Evolutionary conservation across 2,113 vertebrate genomes (phyloP).

Genomic region (Anser cygnoides): DNA sequence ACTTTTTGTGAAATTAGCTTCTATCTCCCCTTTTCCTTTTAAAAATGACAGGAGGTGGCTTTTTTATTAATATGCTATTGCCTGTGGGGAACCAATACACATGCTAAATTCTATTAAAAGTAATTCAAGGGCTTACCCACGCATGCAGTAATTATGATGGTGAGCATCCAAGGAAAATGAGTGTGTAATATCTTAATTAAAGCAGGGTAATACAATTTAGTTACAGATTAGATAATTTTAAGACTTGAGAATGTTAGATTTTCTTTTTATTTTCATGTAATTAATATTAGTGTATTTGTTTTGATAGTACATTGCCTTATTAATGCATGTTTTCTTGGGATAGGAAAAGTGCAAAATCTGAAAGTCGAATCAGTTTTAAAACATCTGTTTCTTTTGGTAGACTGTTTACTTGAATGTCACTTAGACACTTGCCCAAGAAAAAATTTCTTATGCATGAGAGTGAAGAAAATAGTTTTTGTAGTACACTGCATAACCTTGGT

Average conservation of each 20-base stretch:
- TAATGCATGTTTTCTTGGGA: constrained; percentile 28
- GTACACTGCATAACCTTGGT: not conserved
- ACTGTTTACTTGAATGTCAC: constrained; percentile 27
- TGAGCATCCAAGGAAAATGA: constrained; percentile 74
- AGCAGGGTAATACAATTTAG: constrained; percentile 66
- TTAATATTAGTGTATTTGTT: constrained; percentile 65
- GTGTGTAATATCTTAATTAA: constrained; percentile 79
- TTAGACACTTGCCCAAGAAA: constrained; percentile 19
- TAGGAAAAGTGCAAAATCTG: constrained; percentile 23
- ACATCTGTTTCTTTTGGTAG: constrained; percentile 9
- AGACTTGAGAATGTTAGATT: constrained; percentile 51
- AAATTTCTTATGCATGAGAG: not conserved
- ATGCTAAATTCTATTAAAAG: constrained; percentile 68
- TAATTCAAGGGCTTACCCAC: constrained; percentile 57
- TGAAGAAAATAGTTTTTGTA: not conserved
- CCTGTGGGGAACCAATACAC: constrained; percentile 35
- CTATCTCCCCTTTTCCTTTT: not conserved
- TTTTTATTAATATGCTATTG: constrained; percentile 13
- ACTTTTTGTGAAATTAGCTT: not conserved
- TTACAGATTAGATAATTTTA: constrained; percentile 71
- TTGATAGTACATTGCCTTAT: constrained; percentile 37
- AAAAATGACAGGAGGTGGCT: not conserved
- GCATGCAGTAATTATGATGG: constrained; percentile 68
- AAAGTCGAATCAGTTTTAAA: constrained; percentile 29
- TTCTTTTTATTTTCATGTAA: constrained; percentile 47